Conservation (phyloP, 2,113 vertebrate genomes). For the Poicephalus meyeri region DNA sequence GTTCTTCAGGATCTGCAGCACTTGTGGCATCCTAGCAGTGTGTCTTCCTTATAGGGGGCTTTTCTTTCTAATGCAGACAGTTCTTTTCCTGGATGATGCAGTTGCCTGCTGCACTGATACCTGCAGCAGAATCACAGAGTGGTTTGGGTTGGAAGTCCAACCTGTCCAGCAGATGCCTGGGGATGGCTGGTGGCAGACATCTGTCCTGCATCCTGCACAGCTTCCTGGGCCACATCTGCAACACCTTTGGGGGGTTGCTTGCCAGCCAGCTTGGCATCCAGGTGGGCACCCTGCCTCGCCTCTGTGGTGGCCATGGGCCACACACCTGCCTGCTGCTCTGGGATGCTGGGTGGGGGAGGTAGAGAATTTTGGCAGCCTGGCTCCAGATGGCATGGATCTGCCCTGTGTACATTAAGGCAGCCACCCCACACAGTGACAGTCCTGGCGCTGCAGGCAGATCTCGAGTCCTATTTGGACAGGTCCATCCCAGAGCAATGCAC, state of each 20-base stretch:
- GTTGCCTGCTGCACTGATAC: background rate
- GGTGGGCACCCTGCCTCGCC: background rate
- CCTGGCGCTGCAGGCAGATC: too few species aligned
- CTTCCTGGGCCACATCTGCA: background rate
- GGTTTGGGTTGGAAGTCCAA: background rate
- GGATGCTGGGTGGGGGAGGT: background rate
- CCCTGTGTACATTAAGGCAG: background rate
- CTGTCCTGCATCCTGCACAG: background rate
- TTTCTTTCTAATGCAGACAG: background rate
- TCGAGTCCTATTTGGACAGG: background rate
- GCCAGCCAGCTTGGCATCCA: background rate
- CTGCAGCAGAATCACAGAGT: background rate
- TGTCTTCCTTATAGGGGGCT: background rate
- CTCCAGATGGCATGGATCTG: background rate
- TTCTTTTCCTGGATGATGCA: background rate
- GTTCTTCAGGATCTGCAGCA: background rate
- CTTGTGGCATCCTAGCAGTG: accelerated
- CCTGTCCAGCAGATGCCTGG: background rate
- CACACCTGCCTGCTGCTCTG: background rate
- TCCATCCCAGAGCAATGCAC: background rate
- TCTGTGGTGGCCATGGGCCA: background rate
- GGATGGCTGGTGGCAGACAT: background rate
- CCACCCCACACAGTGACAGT: background rate
- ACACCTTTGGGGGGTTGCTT: background rate
- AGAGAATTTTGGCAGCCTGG: background rate